A percentile compares a stretch with the other conserved stretches of the same genome.
Conservation (phyloP, 2,797 vertebrate genomes). For the Hemitrygon akajei region DNA sequence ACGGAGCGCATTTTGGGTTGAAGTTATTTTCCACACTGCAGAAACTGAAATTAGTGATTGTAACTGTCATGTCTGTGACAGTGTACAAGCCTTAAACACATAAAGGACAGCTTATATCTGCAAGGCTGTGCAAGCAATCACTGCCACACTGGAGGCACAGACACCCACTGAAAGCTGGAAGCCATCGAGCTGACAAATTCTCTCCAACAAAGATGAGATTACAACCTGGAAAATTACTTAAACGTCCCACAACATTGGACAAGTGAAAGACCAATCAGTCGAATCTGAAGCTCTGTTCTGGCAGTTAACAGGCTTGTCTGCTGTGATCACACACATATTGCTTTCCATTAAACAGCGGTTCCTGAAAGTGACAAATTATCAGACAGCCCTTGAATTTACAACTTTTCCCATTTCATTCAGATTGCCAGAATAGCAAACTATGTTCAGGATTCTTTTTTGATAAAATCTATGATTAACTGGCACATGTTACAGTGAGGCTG, state of each 20-base stretch:
- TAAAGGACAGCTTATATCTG: background rate
- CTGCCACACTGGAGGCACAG: background rate
- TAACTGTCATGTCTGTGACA: background rate
- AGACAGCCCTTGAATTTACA: background rate
- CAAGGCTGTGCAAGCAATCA: background rate
- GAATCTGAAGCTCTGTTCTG: background rate
- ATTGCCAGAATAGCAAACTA: background rate
- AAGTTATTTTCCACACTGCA: background rate
- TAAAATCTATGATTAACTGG: background rate
- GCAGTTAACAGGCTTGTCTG: background rate
- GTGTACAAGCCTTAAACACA: background rate
- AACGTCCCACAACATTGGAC: background rate
- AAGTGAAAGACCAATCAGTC: background rate
- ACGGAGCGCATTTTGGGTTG: background rate
- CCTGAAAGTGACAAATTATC: background rate
- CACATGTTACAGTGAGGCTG: background rate
- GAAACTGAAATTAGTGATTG: background rate
- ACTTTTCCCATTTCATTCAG: background rate
- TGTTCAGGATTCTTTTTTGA: background rate
- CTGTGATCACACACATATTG: background rate
- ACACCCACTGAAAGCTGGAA: too few species aligned
- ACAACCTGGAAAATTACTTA: background rate
- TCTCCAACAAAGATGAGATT: background rate
- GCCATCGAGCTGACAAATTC: background rate
- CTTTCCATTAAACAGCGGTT: background rate